These are phyloP conservation scores for Parauchenoglanis punctatus DNA, from an alignment of 2,797 vertebrate species.

Conservation along the genomic window DNA sequence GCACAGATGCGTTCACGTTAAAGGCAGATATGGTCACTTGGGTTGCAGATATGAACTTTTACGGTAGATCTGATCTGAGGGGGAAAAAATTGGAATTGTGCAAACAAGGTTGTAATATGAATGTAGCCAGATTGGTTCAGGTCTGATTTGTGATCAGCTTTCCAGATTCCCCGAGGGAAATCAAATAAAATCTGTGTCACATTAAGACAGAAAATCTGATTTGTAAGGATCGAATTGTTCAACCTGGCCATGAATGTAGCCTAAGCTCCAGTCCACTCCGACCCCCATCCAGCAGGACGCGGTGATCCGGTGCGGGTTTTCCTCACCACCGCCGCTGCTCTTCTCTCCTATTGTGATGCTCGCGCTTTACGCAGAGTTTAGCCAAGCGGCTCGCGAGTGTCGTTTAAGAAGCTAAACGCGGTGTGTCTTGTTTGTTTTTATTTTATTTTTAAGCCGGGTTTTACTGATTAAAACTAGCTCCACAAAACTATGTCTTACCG, in stretches of 20 bases:
- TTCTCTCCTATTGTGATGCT: constrained; percentile 79
- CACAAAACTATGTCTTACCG: constrained; percentile 56
- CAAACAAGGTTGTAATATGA: background rate
- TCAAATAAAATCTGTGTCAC: background rate
- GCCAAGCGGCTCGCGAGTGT: constrained; percentile 51
- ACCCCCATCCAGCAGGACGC: constrained; percentile 71
- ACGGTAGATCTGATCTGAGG: background rate
- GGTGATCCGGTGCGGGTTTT: constrained; percentile 62
- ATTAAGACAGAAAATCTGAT: background rate
- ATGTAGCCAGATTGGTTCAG: background rate
- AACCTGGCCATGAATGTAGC: background rate
- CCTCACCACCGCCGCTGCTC: constrained; percentile 74
- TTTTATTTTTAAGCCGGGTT: constrained; percentile 49
- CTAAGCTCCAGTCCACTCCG: background rate
- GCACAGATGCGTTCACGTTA: background rate
- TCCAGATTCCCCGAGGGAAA: background rate
- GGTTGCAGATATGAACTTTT: background rate
- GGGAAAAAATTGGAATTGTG: background rate
- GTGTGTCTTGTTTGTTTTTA: background rate
- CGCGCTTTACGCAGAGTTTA: constrained; percentile 68
- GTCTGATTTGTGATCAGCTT: background rate
- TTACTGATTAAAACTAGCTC: constrained; percentile 42
- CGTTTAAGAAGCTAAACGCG: constrained; percentile 32
- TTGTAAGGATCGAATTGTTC: background rate
- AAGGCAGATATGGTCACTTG: background rate